These are phyloP conservation scores for Sus cebifrons DNA, from an alignment of 2,797 vertebrate genomes.

Conservation along the genomic window DNA sequence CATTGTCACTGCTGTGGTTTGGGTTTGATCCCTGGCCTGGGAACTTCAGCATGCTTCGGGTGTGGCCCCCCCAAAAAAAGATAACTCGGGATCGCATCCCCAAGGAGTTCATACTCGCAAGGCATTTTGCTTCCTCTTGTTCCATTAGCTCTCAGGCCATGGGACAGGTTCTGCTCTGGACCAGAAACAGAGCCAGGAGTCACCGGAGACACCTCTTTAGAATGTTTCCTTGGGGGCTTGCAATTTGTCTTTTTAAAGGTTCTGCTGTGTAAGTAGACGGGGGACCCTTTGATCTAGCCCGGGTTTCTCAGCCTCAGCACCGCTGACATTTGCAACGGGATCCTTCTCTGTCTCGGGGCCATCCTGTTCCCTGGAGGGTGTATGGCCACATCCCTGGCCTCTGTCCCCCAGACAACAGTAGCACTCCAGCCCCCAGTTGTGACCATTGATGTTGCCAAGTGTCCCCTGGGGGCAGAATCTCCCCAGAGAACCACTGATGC, in stretches of 20 bases:
- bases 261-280: not conserved
- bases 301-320: not conserved
- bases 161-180: not conserved
- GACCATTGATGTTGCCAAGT: not conserved
- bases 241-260: not conserved
- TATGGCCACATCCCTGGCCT: too few species aligned
- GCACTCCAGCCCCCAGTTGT: not conserved
- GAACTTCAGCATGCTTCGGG: too few species aligned
- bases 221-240: not conserved
- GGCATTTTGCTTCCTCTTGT: too few species aligned
- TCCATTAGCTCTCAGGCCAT: fast-evolving
- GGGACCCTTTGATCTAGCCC: fast-evolving
- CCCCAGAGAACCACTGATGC: not conserved
- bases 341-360: not conserved
- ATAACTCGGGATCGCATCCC: fast-evolving
- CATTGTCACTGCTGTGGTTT: too few species aligned
- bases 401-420: not conserved
- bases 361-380: fast-evolving
- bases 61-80: too few species aligned
- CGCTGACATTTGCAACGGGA: fast-evolving
- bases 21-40: too few species aligned
- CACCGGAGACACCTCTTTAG: not conserved
- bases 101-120: fast-evolving
- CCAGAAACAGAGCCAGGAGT: not conserved
- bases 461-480: not conserved